phyloP scores from a whole-genome alignment of 2,797 vertebrate species.

The Acridotheres tristis region DNA sequence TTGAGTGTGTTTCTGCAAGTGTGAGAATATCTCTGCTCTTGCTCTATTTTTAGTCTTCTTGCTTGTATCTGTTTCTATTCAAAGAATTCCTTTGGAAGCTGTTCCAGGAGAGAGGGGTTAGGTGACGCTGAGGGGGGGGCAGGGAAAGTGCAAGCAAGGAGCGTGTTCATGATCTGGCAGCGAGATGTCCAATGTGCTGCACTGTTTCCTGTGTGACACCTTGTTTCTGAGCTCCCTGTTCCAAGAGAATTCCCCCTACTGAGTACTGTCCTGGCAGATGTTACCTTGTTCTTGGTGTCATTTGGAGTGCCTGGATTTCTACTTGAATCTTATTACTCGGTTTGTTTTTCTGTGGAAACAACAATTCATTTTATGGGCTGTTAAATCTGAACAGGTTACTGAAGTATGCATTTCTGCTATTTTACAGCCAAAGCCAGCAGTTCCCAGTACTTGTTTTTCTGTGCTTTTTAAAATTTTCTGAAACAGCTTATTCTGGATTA shows the following conservation, averaged over 20 bases:
- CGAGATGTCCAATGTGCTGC: accelerated
- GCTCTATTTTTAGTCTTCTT: conserved; percentile 74
- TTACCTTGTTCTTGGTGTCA: neutral
- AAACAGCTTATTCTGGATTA: neutral
- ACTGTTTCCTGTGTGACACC: neutral
- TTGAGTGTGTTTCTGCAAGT: neutral
- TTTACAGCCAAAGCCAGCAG: neutral
- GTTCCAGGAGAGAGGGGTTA: conserved; percentile 36
- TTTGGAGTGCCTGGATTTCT: neutral
- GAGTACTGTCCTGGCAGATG: too few species aligned
- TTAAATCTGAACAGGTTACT: accelerated
- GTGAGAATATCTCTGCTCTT: conserved; percentile 47
- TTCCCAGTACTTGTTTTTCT: neutral
- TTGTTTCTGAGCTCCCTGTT: neutral
- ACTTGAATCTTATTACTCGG: accelerated
- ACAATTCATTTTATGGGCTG: neutral
- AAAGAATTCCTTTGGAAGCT: conserved; percentile 69
- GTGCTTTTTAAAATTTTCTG: neutral
- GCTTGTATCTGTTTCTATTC: conserved; percentile 74
- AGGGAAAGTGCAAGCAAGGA: neutral
- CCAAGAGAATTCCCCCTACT: neutral
- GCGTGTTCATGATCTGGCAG: neutral
- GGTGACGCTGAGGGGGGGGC: neutral
- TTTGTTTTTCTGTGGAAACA: neutral
- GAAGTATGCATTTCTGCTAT: neutral